A percentile compares a stretch with the other conserved stretches of the same genome.
phyloP scores from a whole-genome alignment of 2,797 vertebrate genomes.

The Periophthalmus magnuspinnatus region DNA sequence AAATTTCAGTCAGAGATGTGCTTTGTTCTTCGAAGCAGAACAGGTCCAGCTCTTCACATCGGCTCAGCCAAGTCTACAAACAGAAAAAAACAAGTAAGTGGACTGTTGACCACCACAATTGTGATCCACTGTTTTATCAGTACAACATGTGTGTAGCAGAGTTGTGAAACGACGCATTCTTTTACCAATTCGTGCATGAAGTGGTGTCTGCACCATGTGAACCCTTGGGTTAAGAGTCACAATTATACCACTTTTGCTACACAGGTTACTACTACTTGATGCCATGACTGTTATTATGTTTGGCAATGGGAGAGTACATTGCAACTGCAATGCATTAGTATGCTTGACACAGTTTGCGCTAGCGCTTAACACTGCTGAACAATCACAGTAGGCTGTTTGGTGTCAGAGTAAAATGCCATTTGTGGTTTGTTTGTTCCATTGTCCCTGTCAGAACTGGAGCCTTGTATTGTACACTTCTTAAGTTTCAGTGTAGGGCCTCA shows the following conservation, averaged over 20 bases:
- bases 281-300: too few relatives aligned
- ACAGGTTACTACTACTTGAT: too few relatives aligned
- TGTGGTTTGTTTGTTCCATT: background rate
- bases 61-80: conserved; percentile 13
- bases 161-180: background rate
- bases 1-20: conserved; percentile 28
- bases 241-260: too few relatives aligned
- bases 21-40: conserved; percentile 17
- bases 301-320: too few relatives aligned
- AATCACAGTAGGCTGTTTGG: background rate
- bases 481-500: background rate
- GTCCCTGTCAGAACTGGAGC: background rate
- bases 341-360: too few relatives aligned
- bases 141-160: background rate
- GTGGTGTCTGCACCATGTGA: too few relatives aligned
- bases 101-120: too few relatives aligned
- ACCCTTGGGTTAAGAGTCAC: too few relatives aligned
- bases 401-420: background rate
- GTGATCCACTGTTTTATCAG: background rate
- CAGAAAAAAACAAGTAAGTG: background rate
- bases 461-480: background rate
- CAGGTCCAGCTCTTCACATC: conserved; percentile 3
- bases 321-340: too few relatives aligned
- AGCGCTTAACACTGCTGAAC: too few relatives aligned
- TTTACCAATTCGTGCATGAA: background rate